Evolutionary conservation across 2,888 invertebrate genomes (phyloP).

Genomic region (Molanna angustata): DNA sequence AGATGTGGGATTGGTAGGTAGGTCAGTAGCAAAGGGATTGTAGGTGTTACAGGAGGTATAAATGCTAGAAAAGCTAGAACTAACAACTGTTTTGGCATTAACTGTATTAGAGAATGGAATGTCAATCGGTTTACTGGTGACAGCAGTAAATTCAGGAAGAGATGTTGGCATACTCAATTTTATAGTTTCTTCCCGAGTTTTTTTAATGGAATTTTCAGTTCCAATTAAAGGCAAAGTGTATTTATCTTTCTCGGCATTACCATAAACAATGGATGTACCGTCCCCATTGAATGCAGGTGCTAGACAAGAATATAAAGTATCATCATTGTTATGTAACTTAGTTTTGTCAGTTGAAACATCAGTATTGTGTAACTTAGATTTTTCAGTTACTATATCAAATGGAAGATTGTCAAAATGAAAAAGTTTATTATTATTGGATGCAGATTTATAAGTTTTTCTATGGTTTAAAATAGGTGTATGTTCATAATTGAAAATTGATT

Average conservation of each 20-base stretch:
- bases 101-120: conserved; percentile 20
- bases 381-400: too few species aligned
- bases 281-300: conserved; percentile 4
- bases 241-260: conserved; percentile 17
- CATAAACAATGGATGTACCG: conserved; percentile 5
- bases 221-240: conserved; percentile 8
- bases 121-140: conserved; percentile 23
- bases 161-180: too few species aligned
- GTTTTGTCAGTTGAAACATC: conserved; percentile 1
- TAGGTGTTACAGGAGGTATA: conserved; percentile 36
- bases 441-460: conserved; percentile 13
- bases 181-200: too few species aligned
- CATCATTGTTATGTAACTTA: conserved; percentile 5
- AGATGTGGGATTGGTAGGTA: conserved; percentile 21
- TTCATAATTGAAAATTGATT: conserved; percentile 29
- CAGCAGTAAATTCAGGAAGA: conserved; percentile 16
- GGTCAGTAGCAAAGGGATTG: conserved; percentile 36
- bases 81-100: too few species aligned
- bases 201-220: too few species aligned
- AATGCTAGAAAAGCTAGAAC: conserved; percentile 22
- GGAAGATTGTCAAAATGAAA: conserved; percentile 17
- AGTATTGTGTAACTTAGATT: too few species aligned
- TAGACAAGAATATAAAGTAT: conserved; percentile 6
- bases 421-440: conserved; percentile 12
- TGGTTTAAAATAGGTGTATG: conserved; percentile 19